Base-by-base conservation (phyloP, 2,113 vertebrate genomes). In the Oophaga pumilio region DNA sequence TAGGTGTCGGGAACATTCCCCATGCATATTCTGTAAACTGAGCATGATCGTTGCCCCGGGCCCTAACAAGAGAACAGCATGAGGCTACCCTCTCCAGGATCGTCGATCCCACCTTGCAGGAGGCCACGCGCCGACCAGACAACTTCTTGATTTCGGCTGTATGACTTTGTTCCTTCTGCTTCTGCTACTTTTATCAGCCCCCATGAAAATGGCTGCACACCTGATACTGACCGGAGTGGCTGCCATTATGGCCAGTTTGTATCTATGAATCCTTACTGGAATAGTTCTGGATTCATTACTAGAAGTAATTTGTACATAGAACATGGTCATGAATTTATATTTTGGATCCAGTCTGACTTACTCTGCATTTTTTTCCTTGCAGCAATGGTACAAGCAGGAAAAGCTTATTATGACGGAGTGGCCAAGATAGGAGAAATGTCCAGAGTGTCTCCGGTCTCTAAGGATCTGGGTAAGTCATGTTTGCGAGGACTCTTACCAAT, bases 341-440 rank as follows among this genome's bases (percentile, higher is more conserved):
- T 74, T 13, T 17, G 3, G 10, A 6, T 71, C 14, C 50, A 5
- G n/a, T 73, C 57, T 57, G n/a, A 15, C 7, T 24, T 13, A 66
- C 15, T 68, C 0, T 50, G 57, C 43, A 82, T 87, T 90, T 85
- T 74, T 64, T 92, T 92, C 53, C 80, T 74, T 68, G 17, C 92
- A 97, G 98, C 94, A 10, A 99, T 99, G 98, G 94, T 96, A 57
- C 84, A 96, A 18, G 97, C 97, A 59, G 97, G 98, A 92, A 97
- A 93, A 95, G 91, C 94, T 1, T 99, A 99, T 92, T 99, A 96
- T 28, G 97, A 98, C 33, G 97, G 96, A 2, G 96, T 99, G 81
- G 96, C 97, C 84, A 99, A 97, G 93, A 95, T 99, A 0, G 98
- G 98, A 43, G 97, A 99, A 89, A 96, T 95, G 87, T 96, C 98